Evolutionary conservation across 2,113 vertebrate genomes (phyloP).

Genomic region (Carollia perspicillata): DNA sequence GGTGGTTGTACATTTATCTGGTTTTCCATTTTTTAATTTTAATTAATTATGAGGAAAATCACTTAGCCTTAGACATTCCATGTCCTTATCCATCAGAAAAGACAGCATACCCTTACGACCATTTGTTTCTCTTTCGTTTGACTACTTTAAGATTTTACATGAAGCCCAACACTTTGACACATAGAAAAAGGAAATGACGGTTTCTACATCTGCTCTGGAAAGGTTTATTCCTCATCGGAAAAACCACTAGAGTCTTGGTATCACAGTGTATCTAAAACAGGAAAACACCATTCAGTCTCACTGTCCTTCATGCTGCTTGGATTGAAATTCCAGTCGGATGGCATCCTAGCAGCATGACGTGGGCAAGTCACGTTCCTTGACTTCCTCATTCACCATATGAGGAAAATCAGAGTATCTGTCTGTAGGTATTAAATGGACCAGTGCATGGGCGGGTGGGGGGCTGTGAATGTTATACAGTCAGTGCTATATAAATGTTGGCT

Average conservation of each 20-base stretch:
- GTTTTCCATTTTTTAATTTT: neutral
- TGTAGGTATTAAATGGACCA: neutral
- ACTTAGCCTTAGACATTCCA: neutral
- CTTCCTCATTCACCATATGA: neutral
- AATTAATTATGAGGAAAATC: neutral
- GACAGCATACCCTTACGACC: neutral
- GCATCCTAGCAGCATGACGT: neutral
- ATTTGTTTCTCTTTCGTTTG: neutral
- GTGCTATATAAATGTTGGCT: too few relatives aligned
- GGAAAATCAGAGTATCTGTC: neutral
- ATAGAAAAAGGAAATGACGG: neutral
- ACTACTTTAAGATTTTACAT: neutral
- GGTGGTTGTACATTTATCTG: neutral
- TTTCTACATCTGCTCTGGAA: neutral
- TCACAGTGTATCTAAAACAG: neutral
- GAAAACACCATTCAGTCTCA: neutral
- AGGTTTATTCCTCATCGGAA: neutral
- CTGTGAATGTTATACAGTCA: neutral
- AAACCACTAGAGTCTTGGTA: neutral
- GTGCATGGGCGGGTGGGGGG: neutral
- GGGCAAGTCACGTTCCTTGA: neutral
- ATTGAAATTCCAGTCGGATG: neutral
- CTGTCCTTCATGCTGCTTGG: neutral
- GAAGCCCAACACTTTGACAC: neutral
- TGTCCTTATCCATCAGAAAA: neutral